phyloP scores from a whole-genome alignment of 2,113 vertebrate species.

The Cyanoramphus novaezelandiae region DNA sequence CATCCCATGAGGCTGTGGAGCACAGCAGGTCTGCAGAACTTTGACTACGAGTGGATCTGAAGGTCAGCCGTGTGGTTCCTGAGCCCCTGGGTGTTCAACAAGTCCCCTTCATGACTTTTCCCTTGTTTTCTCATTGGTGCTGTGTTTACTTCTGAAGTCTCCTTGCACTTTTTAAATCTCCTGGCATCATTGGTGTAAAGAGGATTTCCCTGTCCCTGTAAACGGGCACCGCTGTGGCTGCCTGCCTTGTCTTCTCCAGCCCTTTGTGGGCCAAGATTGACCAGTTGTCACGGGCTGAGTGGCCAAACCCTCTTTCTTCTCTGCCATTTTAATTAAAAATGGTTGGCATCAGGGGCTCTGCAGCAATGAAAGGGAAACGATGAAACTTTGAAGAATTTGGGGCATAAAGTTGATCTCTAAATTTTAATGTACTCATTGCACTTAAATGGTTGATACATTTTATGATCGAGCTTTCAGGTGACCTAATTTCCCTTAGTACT shows the following conservation, averaged over 20 bases:
- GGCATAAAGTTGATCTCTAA: slow-evolving; percentile 34
- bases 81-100: not conserved
- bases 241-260: not conserved
- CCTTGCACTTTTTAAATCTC: not conserved
- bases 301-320: not conserved
- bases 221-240: not conserved
- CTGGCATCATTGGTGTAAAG: not conserved
- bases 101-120: not conserved
- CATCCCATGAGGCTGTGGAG: not conserved
- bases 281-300: not conserved
- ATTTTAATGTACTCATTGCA: slow-evolving; percentile 60
- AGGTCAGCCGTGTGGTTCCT: not conserved
- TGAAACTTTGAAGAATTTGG: slow-evolving; percentile 44
- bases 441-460: slow-evolving; percentile 70
- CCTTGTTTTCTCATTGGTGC: accelerated
- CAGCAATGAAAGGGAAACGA: slow-evolving; percentile 34
- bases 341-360: slow-evolving; percentile 28
- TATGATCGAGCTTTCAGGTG: slow-evolving; percentile 73
- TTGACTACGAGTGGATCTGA: not conserved
- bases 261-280: not conserved
- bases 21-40: slow-evolving; percentile 27
- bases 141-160: not conserved
- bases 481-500: slow-evolving; percentile 77
- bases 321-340: slow-evolving; percentile 52
- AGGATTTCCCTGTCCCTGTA: not conserved